Conservation (phyloP, 2,888 invertebrate species). For the Melanchra persicariae region DNA sequence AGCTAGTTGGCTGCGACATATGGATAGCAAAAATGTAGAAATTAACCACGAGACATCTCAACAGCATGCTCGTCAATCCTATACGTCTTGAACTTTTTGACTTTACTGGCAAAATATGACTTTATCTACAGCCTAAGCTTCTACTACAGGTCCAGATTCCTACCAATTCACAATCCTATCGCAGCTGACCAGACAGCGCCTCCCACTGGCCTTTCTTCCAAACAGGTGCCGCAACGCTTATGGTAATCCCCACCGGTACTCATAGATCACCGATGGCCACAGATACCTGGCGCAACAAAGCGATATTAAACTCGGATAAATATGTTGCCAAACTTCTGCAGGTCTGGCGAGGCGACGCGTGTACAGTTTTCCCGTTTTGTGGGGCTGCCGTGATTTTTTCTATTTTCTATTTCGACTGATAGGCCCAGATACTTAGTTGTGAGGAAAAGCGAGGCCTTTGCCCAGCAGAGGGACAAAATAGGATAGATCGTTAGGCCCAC, state of each 20-base stretch:
- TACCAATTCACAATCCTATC: neutral
- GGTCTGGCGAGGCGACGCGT: no score
- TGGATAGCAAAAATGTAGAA: no score
- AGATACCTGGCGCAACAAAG: conserved; percentile 50
- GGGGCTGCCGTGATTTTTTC: conserved; percentile 6
- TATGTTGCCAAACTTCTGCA: conserved; percentile 45
- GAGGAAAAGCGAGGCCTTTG: no score
- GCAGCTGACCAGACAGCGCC: neutral
- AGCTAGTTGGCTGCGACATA: no score
- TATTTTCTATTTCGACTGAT: neutral
- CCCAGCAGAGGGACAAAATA: no score
- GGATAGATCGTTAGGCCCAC: no score
- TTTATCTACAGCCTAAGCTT: neutral
- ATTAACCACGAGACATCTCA: no score
- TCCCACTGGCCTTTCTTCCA: neutral
- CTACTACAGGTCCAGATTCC: neutral
- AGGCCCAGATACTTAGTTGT: no score
- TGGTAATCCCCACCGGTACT: conserved; percentile 28
- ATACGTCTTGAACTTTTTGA: neutral
- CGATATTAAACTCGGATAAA: conserved; percentile 48
- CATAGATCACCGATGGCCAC: conserved; percentile 48
- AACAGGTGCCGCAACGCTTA: conserved; percentile 46
- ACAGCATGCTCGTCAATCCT: neutral
- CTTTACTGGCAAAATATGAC: neutral
- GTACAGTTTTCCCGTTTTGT: no score